Evolutionary conservation across 2,888 invertebrate genomes (phyloP), one percentile per base, ranked within the genome.

Genomic region (Coelinius sp.): DNA sequence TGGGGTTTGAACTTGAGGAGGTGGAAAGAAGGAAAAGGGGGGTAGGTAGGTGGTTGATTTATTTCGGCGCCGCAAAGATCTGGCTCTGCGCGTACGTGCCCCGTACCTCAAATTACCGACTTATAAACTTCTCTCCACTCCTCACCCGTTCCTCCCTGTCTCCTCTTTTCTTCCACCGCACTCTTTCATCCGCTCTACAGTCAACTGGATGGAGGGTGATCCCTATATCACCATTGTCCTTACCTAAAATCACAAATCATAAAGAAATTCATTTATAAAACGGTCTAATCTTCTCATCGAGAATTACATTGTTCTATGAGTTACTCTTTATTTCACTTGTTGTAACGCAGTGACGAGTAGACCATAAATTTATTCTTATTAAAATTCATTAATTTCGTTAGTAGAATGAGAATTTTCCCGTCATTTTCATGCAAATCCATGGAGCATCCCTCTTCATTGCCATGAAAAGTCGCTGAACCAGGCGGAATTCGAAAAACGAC

Each of bases 61-160:
- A 87, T 87, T 86, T 86, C 84, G 81, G 84, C 82, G 84, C 84
- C 85, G 82, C 84, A 84, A 84, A 86, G 87, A 87, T 86, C 87
- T 86, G 84, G 83, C 81, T 83, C 80, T 81, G 80, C 84, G 80
- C 84, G 86, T 87, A 87, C 87, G 87, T 87, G 87, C 85, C 81
- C 81, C 84, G 85, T 80, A 81, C 84, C 81, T 86, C 86, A 87
- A 87, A 87, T 87, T 87, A 86, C 87, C 85, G 84, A 87, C 87
- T 87, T 87, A 87, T 87, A 86, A 87, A 86, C 86, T 86, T 86
- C 78, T 80, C 73, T 69, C 74, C 74, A 68, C 72, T 64, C 76
- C 71, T 74, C 68, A 31, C 73, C 68, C 73, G 76, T 74, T 76
- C 75, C 72, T 77, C 78, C 73, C 63, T 71, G 76, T 75, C 71